Evolutionary conservation across 2,113 vertebrate species (phyloP), one percentile per base, ranked within the genome.

Genomic region (Carassius gibelio): DNA sequence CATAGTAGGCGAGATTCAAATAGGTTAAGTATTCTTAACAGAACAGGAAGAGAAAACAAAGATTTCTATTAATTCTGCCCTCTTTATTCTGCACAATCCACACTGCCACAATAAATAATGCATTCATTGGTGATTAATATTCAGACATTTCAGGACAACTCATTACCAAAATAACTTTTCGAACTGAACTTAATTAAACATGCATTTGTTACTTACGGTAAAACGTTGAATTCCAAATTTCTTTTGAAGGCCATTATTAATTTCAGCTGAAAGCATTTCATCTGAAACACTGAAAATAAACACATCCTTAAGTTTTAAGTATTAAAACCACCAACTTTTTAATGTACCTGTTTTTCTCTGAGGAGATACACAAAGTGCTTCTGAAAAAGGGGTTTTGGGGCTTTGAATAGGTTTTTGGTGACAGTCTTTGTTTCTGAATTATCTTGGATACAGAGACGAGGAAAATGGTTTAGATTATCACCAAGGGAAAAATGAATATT

Each of bases 191-290:
- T 91, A 91, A 93, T 94, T 93, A 93, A 93, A 91, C 90, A 86
- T 88, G 85, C 90, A 91, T 93, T 94, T 92, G 88, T 91, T 91
- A 88, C 92, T 91, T 90, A 87, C 85, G 81, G 68, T 45, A 82
- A 30, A 83, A 85, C 91, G 93, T 93, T 94, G 91, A 94, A 93
- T 92, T 94, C 92, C 88, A 88, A 93, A 93, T 93, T 81, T 88
- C 82, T 89, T 85, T 85, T 87, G 84, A 84, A 76, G 10, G 82
- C 88, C 83, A 57, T 80, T 52, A 66, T 66, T 82, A 10, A 69
- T 77, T 82, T 82, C n/a, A 8, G 21, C n/a, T 79, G 62, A 68
- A 68, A 57, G 75, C 48, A 34, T 69, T 79, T 71, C 8, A 57
- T 48, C 59, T 50, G 23, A 50, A 75, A 14, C n/a, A 21, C 14